Evolutionary conservation across 2,113 vertebrate genomes (phyloP).

Genomic region (Noturus placidus): DNA sequence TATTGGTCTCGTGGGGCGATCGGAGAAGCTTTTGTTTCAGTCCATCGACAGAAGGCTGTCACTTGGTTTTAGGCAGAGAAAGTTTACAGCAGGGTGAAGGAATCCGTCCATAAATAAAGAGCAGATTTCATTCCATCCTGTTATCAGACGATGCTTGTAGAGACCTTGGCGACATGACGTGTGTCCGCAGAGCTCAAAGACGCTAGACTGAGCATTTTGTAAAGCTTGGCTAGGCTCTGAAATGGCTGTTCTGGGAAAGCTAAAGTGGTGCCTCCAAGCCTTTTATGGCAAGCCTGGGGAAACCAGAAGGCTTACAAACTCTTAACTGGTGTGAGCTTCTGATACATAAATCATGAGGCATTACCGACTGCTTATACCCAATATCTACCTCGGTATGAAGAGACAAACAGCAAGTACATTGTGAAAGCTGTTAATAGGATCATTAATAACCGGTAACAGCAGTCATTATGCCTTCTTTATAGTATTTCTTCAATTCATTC

Average conservation of each 20-base stretch:
- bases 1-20: background rate
- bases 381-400: background rate
- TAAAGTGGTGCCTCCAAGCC: constrained; percentile 1
- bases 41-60: background rate
- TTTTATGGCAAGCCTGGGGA: constrained; percentile 20
- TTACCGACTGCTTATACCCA: background rate
- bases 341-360: background rate
- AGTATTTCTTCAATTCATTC: background rate
- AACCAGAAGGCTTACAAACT: constrained; percentile 9
- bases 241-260: constrained; percentile 21
- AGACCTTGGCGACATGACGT: background rate
- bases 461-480: background rate
- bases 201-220: background rate
- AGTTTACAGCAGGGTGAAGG: background rate
- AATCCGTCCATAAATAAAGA: constrained; percentile 15
- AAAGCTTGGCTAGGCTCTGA: background rate
- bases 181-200: background rate
- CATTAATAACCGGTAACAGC: background rate
- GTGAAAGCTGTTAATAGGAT: background rate
- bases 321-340: constrained; percentile 13
- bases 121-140: constrained; percentile 9
- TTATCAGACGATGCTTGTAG: background rate
- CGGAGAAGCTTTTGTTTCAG: background rate
- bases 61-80: background rate
- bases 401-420: background rate